Conservation (phyloP, 2,113 vertebrate species). For the Nanorana parkeri region DNA sequence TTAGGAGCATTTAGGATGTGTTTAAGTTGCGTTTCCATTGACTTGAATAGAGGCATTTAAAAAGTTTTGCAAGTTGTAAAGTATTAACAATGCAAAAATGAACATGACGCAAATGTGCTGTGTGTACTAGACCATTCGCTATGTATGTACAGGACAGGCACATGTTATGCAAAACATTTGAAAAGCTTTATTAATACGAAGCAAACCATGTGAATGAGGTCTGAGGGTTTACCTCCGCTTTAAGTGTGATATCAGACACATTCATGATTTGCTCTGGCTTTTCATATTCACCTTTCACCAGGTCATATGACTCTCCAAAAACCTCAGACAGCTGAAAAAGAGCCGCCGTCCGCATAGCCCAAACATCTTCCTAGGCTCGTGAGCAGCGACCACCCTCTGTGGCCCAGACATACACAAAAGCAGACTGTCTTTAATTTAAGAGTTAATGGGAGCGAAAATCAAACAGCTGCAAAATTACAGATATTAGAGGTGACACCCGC, state of each 20-base stretch:
- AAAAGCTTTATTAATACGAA: too few relatives aligned
- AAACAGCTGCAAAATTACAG: constrained; percentile 53
- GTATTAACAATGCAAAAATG: too few relatives aligned
- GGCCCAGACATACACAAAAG: constrained; percentile 33
- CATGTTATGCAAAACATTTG: too few relatives aligned
- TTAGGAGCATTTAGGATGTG: too few relatives aligned
- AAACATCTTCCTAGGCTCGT: background rate
- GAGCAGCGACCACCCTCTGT: constrained; percentile 26
- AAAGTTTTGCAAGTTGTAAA: too few relatives aligned
- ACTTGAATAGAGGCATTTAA: too few relatives aligned
- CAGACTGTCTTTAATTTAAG: constrained; percentile 39
- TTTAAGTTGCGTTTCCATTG: too few relatives aligned
- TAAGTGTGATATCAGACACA: background rate
- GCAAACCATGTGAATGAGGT: too few relatives aligned
- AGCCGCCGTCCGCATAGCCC: background rate
- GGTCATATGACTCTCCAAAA: constrained; percentile 8
- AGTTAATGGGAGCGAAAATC: constrained; percentile 36
- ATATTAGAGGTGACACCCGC: constrained; percentile 54
- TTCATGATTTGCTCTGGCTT: constrained; percentile 18
- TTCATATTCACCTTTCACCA: constrained; percentile 9
- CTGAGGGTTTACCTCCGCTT: too few relatives aligned
- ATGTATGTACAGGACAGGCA: too few relatives aligned
- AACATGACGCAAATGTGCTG: too few relatives aligned
- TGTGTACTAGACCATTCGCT: too few relatives aligned
- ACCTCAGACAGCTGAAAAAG: constrained; percentile 35